Base-by-base conservation (phyloP, 2,113 vertebrate species). In the Siphamia tubifer region DNA sequence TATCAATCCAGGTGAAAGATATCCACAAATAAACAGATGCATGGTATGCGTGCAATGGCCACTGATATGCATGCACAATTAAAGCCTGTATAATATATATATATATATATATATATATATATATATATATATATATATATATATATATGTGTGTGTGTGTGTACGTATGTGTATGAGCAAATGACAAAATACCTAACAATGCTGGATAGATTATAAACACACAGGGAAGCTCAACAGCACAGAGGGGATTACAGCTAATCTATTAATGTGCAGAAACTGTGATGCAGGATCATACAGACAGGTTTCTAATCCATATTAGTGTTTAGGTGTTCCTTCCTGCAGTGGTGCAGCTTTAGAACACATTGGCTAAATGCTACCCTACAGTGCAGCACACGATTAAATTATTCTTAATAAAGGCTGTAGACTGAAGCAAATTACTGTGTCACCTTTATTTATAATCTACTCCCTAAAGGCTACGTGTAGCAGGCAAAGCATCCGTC, bases 1-100 rank as follows among this genome's bases (percentile, higher is more conserved):
- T 68, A 93, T 90, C 3, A 98, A 96, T 84, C 95, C 96, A 79
- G 98, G 98, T 99, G 89, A 70, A 70, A 25, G 24, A 52, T 3
- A 3, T 2, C 1, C 0, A 7, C 20, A 34, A 19, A 49, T 42
- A 61, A n/a, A 49, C 36, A 43, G 27, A 65, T 5, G 25, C 34
- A 19, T 42, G 31, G 30, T 35, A 34, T 25, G 12, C 31, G 36
- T 10, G n/a, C 19, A 28, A n/a, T n/a, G n/a, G n/a, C n/a, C n/a
- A n/a, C n/a, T n/a, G n/a, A n/a, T n/a, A n/a, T n/a, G n/a, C n/a
- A n/a, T n/a, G n/a, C n/a, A n/a, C n/a, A n/a, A n/a, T n/a, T n/a
- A n/a, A n/a, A n/a, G n/a, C n/a, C n/a, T n/a, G n/a, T n/a, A n/a
- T n/a, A n/a, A n/a, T n/a, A n/a, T n/a, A n/a, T n/a, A n/a, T n/a